A percentile compares a stretch with the other conserved stretches of the same genome.
These are phyloP conservation scores for Indri indri DNA, from an alignment of 2,113 vertebrate genomes.

Conservation along the genomic window DNA sequence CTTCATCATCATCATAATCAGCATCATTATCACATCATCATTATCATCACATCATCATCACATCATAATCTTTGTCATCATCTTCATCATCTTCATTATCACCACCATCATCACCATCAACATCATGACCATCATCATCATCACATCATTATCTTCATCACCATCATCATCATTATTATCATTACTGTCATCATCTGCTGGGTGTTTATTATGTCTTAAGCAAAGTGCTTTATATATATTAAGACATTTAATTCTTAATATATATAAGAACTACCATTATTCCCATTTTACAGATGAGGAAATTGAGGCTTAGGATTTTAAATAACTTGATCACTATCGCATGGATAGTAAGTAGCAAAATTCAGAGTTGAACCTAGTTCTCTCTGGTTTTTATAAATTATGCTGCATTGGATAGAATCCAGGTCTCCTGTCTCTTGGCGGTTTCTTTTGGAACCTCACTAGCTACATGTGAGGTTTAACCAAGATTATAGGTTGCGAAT, in stretches of 20 bases:
- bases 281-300: neutral
- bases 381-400: neutral
- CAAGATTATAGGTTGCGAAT: neutral
- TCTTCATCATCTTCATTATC: too few relatives aligned
- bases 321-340: neutral
- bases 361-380: neutral
- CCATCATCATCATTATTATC: too few relatives aligned
- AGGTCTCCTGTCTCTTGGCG: neutral
- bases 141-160: too few relatives aligned
- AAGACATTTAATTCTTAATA: neutral
- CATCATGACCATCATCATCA: too few relatives aligned
- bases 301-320: neutral
- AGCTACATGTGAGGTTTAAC: neutral
- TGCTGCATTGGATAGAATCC: neutral
- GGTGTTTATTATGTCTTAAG: neutral
- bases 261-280: neutral
- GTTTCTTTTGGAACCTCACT: neutral
- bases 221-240: neutral
- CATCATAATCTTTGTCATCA: too few relatives aligned
- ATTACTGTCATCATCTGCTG: neutral
- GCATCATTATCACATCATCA: too few relatives aligned
- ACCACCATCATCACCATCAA: too few relatives aligned
- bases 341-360: neutral
- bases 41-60: too few relatives aligned
- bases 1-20: too few relatives aligned